Base-by-base conservation (phyloP, 2,113 vertebrate genomes). In the Athene cunicularia region DNA sequence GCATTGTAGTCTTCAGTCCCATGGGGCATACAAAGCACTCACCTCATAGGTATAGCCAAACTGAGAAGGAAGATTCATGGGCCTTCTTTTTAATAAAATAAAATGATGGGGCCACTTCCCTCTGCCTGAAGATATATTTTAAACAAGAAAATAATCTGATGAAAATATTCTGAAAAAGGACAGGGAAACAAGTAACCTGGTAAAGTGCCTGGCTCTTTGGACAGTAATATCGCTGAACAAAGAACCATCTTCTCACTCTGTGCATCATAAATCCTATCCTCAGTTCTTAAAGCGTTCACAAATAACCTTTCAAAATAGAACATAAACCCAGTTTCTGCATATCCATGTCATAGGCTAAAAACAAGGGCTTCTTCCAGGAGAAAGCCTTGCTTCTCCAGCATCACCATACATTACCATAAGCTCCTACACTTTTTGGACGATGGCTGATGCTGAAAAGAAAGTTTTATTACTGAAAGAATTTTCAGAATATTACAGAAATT, bases 121-220 rank as follows among this genome's bases (percentile, higher is more conserved):
- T 49, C 59, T 68, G 26, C 19, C 63, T 76, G 41, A 76, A 80
- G 50, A 73, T 22, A 6, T 39, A 45, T n/a, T 86, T 74, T 83
- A 88, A 53, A 87, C 27, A 75, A 37, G 72, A 80, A 94, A 75
- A 92, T 24, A 53, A 39, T 7, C 39, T n/a, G 33, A 56, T 22
- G 8, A 83, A 95, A 83, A 74, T 66, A 81, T 55, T 95, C 83
- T 91, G 80, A 35, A 86, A 92, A 87, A 85, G n/a, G 52, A 80
- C 64, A 89, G 55, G 76, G 50, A 41, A 77, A 66, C 37, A 81
- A 70, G 71, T 20, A 59, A 55, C n/a, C 37, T n/a, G 27, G 52
- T 32, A 28, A 77, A 89, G 30, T 52, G 43, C 16, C 43, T 47
- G 56, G 32, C 28, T 88, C 41, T 75, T 72, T 28, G 47, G 59